phyloP scores from a whole-genome alignment of 1,140 invertebrate species.

The Agrilus planipennis region DNA sequence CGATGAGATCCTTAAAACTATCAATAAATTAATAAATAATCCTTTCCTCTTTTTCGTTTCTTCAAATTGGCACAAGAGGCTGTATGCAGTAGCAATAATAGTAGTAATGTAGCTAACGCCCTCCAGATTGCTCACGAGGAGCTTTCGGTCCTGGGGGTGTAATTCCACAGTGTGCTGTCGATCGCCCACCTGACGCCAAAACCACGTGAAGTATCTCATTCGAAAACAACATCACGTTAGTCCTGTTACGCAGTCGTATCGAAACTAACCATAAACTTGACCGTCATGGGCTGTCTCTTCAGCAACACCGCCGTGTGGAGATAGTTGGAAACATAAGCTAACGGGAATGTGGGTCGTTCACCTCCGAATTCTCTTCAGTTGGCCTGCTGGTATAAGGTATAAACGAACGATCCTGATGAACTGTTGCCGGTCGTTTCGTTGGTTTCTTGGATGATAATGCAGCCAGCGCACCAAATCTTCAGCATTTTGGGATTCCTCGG shows the following conservation, averaged over 20 bases:
- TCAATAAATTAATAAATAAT: too few relatives aligned
- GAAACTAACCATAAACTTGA: constrained; percentile 34
- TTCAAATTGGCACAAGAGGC: too few relatives aligned
- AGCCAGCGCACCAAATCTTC: background rate
- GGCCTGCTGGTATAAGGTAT: background rate
- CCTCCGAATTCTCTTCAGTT: constrained; percentile 30
- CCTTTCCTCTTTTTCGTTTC: too few relatives aligned
- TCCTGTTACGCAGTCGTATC: constrained; percentile 22
- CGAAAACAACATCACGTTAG: background rate
- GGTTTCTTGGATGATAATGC: background rate
- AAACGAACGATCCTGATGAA: background rate
- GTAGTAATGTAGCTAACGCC: too few relatives aligned
- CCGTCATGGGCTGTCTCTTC: constrained; percentile 27
- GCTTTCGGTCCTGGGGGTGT: too few relatives aligned
- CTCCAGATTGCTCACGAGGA: too few relatives aligned
- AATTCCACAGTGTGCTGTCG: too few relatives aligned
- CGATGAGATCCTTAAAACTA: too few relatives aligned
- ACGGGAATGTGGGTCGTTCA: constrained; percentile 31
- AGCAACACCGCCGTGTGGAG: constrained; percentile 23
- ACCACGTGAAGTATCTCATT: too few relatives aligned
- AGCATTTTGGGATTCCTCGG: constrained; percentile 2
- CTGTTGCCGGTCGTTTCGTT: background rate
- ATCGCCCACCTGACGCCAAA: too few relatives aligned
- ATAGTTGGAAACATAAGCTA: constrained; percentile 25
- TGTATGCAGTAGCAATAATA: too few relatives aligned